These are phyloP conservation scores for Coracias cyanogaster DNA, from an alignment of 2,797 vertebrate genomes.

Conservation along the genomic window DNA sequence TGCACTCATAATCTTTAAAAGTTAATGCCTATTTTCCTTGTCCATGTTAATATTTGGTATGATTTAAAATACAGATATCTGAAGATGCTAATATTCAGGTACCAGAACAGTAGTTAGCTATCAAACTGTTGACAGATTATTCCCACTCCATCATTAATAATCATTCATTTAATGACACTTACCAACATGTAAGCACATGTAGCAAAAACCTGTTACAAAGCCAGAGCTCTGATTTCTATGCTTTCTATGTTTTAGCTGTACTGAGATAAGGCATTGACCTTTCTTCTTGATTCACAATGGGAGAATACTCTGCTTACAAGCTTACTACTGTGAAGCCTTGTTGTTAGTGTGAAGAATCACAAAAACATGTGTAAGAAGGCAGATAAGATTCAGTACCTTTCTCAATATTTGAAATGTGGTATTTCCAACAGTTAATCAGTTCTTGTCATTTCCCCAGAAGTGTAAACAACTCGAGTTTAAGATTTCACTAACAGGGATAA, in stretches of 20 bases:
- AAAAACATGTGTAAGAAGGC: background rate
- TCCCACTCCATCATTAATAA: background rate
- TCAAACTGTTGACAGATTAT: background rate
- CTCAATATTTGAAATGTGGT: background rate
- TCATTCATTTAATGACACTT: background rate
- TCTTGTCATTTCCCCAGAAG: background rate
- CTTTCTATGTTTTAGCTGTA: conserved; percentile 2
- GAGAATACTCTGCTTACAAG: background rate
- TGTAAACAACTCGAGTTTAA: conserved; percentile 33
- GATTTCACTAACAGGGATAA: background rate
- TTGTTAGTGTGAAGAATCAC: conserved; percentile 6
- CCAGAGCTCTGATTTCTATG: background rate
- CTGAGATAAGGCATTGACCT: conserved; percentile 8
- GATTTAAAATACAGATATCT: background rate
- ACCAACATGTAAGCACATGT: background rate
- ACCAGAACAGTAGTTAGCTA: background rate
- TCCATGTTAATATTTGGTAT: background rate
- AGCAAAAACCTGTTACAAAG: conserved; percentile 7
- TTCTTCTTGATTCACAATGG: conserved; percentile 26
- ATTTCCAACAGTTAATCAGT: conserved; percentile 19
- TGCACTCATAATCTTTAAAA: background rate
- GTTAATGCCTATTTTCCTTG: background rate
- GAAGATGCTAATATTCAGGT: background rate
- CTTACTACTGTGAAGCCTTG: conserved; percentile 21
- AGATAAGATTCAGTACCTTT: background rate